Conservation (phyloP, 2,113 vertebrate species). For the Cheirogaleus medius region DNA sequence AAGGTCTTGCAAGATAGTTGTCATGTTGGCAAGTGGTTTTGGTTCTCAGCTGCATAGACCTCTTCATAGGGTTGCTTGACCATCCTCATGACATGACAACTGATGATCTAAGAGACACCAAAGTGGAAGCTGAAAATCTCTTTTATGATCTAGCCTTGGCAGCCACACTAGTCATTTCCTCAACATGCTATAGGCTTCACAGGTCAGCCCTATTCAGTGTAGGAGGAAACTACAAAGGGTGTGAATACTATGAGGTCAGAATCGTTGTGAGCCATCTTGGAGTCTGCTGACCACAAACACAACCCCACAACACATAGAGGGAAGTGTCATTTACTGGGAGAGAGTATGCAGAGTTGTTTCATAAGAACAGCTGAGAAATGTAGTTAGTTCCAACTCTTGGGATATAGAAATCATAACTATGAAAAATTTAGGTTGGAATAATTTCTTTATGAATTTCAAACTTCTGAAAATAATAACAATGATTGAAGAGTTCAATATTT, state of each 20-base stretch:
- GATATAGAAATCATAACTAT: slow-evolving; percentile 68
- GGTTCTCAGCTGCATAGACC: background rate
- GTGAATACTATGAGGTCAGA: background rate
- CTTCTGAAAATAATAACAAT: background rate
- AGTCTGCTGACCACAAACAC: background rate
- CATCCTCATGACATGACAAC: background rate
- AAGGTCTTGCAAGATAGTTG: background rate
- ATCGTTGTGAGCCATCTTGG: background rate
- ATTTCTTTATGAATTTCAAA: slow-evolving; percentile 8
- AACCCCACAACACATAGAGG: background rate
- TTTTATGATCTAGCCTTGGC: background rate
- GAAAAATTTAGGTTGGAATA: slow-evolving; percentile 7
- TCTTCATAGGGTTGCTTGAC: background rate
- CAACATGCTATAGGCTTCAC: background rate
- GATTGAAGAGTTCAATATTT: background rate
- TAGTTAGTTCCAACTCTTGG: slow-evolving; percentile 74
- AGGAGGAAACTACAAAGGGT: background rate
- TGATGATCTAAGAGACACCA: background rate
- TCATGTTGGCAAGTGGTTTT: background rate
- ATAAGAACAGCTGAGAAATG: slow-evolving; percentile 65
- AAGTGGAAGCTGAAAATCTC: background rate
- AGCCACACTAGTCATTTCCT: background rate
- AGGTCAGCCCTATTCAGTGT: background rate
- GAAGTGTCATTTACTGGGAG: slow-evolving; percentile 52
- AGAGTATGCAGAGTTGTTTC: slow-evolving; percentile 67